phyloP scores from a whole-genome alignment of 1,140 invertebrate species.

The Brachionus rotundiformis region DNA sequence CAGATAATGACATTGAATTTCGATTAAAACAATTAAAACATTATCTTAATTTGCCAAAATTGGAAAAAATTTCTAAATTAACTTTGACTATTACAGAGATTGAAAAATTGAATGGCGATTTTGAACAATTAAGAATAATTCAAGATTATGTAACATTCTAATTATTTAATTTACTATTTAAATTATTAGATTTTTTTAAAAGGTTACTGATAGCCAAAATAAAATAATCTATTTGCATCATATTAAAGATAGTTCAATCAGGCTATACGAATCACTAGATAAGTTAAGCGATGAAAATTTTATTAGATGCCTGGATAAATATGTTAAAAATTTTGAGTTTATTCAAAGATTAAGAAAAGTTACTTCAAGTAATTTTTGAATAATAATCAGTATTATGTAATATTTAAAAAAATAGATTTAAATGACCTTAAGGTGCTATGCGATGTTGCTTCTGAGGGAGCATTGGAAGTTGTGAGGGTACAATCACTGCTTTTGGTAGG shows the following conservation, averaged over 20 bases:
- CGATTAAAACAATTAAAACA: conserved; percentile 23
- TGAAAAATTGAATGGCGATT: neutral
- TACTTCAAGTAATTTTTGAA: neutral
- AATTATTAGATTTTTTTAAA: neutral
- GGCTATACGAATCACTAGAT: neutral
- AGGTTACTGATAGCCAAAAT: neutral
- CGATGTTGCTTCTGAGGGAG: conserved; percentile 30
- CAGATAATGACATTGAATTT: conserved; percentile 2
- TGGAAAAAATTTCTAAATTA: neutral
- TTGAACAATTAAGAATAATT: neutral
- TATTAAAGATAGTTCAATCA: neutral
- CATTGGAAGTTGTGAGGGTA: conserved; percentile 7
- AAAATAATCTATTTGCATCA: neutral
- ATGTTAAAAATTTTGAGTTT: conserved; percentile 20
- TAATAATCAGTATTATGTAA: too few relatives aligned
- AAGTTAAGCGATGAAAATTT: neutral
- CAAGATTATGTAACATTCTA: neutral
- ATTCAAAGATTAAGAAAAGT: neutral
- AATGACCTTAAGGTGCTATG: neutral
- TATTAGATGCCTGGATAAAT: conserved; percentile 10
- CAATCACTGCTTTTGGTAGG: conserved; percentile 6
- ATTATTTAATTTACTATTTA: neutral
- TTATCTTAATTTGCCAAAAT: conserved; percentile 23
- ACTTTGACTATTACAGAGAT: neutral
- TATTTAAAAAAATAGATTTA: neutral